These are phyloP conservation scores for Anseranas semipalmata DNA, from an alignment of 2,113 vertebrate genomes.

Conservation along the genomic window DNA sequence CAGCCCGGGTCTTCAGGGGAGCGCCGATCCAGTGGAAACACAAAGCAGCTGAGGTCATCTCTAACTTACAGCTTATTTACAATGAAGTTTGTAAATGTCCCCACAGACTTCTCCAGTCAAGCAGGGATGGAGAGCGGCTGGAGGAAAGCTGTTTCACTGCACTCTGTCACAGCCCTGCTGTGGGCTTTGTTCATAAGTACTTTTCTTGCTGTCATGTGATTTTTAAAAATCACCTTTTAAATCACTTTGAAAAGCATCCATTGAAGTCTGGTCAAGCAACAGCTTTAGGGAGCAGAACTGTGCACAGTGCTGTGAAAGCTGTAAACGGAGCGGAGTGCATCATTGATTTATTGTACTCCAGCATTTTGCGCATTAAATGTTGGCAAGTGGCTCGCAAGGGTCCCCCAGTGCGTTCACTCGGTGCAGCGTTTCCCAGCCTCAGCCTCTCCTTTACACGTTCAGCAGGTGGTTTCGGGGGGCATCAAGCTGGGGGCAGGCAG, in stretches of 20 bases:
- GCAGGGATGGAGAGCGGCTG: not conserved
- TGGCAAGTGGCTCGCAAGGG: fast-evolving
- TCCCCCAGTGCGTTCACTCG: not conserved
- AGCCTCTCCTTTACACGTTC: not conserved
- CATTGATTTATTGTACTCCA: not conserved
- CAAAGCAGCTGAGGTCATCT: fast-evolving
- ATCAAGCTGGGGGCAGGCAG: fast-evolving
- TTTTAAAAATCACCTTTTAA: not conserved
- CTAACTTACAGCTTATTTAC: too few species aligned
- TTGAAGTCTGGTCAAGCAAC: not conserved
- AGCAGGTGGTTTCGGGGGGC: fast-evolving
- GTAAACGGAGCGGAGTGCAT: not conserved
- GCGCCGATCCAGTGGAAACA: fast-evolving
- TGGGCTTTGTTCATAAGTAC: not conserved
- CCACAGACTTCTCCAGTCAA: not conserved
- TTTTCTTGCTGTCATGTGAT: not conserved
- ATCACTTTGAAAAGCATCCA: not conserved
- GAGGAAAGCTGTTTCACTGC: not conserved
- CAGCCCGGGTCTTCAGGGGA: not conserved
- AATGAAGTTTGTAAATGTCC: not conserved
- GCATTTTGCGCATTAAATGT: fast-evolving
- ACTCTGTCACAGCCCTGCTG: not conserved
- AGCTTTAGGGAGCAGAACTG: not conserved
- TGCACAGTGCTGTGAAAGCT: not conserved
- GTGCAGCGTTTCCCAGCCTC: not conserved